Evolutionary conservation across 2,797 vertebrate genomes (phyloP).

Genomic region (Melanotaenia trifasciata): DNA sequence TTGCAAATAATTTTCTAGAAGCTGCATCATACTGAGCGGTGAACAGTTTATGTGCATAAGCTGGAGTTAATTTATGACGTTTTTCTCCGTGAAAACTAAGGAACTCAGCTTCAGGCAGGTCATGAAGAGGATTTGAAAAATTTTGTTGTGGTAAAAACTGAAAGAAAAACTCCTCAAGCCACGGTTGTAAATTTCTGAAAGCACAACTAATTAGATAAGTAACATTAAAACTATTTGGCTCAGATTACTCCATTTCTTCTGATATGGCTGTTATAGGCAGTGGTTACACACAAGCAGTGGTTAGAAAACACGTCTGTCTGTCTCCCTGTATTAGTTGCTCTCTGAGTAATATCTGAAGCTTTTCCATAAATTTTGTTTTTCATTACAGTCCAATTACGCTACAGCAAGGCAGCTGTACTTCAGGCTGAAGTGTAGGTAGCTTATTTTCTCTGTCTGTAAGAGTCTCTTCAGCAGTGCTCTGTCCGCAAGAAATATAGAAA

Average conservation of each 20-base stretch:
- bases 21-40: neutral
- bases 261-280: conserved; percentile 7
- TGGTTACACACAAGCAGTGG: neutral
- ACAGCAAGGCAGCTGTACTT: conserved; percentile 11
- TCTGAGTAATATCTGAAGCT: conserved; percentile 23
- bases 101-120: conserved; percentile 21
- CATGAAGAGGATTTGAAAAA: conserved; percentile 24
- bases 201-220: conserved; percentile 33
- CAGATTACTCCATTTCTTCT: conserved; percentile 19
- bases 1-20: conserved; percentile 6
- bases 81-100: conserved; percentile 3
- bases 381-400: conserved; percentile 38
- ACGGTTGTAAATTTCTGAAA: conserved; percentile 29
- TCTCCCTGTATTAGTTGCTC: conserved; percentile 18
- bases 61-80: neutral
- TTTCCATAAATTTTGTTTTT: conserved; percentile 32
- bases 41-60: conserved; percentile 20
- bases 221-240: conserved; percentile 31
- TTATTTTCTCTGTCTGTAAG: conserved; percentile 28
- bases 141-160: conserved; percentile 5
- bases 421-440: neutral
- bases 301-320: conserved; percentile 21
- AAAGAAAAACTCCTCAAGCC: conserved; percentile 21
- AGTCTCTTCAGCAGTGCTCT: conserved; percentile 19
- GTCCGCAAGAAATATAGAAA: conserved; percentile 35